Percentiles rank a stretch among this genome's conserved stretches.
Evolutionary conservation across 2,888 invertebrate genomes (phyloP).

Genomic region (Antheraea yamamai): DNA sequence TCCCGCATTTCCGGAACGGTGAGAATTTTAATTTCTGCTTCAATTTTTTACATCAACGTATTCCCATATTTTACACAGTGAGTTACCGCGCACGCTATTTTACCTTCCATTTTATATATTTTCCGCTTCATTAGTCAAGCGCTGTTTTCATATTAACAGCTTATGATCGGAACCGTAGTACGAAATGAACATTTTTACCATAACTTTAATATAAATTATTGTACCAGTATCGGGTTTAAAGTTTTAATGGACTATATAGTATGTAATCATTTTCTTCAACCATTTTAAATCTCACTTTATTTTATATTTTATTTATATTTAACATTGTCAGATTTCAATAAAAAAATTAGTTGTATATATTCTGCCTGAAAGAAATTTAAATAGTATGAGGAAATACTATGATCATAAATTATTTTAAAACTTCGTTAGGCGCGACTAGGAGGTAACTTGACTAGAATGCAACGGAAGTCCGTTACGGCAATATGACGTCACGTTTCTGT

Average conservation of each 20-base stretch:
- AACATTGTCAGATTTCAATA: too few relatives aligned
- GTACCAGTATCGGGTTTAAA: neutral
- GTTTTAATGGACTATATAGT: neutral
- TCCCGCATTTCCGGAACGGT: slow-evolving; percentile 59
- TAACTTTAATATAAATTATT: neutral
- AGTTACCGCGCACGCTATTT: slow-evolving; percentile 67
- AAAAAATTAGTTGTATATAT: too few relatives aligned
- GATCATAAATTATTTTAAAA: too few relatives aligned
- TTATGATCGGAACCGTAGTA: slow-evolving; percentile 10
- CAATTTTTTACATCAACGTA: slow-evolving; percentile 55
- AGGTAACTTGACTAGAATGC: too few relatives aligned
- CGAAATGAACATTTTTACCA: neutral
- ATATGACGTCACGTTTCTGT: too few relatives aligned
- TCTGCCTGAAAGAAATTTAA: too few relatives aligned
- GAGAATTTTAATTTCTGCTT: slow-evolving; percentile 66
- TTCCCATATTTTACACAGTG: slow-evolving; percentile 74
- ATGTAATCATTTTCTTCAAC: neutral
- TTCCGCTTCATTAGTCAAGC: slow-evolving; percentile 78
- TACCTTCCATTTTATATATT: slow-evolving; percentile 78
- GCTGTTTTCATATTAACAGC: slow-evolving; percentile 46
- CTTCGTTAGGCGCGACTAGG: too few relatives aligned
- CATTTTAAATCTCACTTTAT: neutral
- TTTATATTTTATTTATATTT: too few relatives aligned
- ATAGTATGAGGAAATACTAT: too few relatives aligned
- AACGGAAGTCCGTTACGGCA: too few relatives aligned